A percentile compares a stretch with the other conserved stretches of the same genome.
Conservation (phyloP, 2,113 vertebrate species). For the Gila orcuttii region DNA sequence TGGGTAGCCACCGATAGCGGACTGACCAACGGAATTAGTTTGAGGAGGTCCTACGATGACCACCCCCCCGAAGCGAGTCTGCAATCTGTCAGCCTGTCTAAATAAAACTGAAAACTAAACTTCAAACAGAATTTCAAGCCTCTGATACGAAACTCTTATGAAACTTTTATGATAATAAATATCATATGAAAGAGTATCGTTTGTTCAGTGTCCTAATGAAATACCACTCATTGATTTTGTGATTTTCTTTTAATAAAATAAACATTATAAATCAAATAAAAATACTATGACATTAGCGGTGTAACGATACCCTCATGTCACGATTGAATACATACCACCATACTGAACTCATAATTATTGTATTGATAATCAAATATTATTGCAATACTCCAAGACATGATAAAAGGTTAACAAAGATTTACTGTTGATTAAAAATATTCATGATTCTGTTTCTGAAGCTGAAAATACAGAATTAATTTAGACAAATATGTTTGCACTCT, state of each 20-base stretch:
- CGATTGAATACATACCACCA: too few species aligned
- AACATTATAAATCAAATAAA: neutral
- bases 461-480: too few species aligned
- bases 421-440: too few species aligned
- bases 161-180: neutral
- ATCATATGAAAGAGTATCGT: too few species aligned
- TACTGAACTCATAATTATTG: too few species aligned
- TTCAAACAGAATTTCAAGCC: constrained; percentile 8
- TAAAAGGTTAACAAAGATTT: too few species aligned
- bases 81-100: constrained; percentile 8
- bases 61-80: neutral
- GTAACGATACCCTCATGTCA: too few species aligned
- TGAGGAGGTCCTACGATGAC: neutral
- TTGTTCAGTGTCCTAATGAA: neutral
- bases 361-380: too few species aligned
- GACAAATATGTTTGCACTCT: too few species aligned
- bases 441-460: too few species aligned
- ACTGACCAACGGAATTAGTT: constrained; percentile 21
- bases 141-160: neutral
- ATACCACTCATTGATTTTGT: neutral
- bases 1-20: constrained; percentile 16
- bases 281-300: too few species aligned
- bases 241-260: neutral
- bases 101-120: constrained; percentile 19
- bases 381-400: too few species aligned